These are phyloP conservation scores for Thymelicus acteon DNA, from an alignment of 2,888 invertebrate genomes.

Conservation along the genomic window DNA sequence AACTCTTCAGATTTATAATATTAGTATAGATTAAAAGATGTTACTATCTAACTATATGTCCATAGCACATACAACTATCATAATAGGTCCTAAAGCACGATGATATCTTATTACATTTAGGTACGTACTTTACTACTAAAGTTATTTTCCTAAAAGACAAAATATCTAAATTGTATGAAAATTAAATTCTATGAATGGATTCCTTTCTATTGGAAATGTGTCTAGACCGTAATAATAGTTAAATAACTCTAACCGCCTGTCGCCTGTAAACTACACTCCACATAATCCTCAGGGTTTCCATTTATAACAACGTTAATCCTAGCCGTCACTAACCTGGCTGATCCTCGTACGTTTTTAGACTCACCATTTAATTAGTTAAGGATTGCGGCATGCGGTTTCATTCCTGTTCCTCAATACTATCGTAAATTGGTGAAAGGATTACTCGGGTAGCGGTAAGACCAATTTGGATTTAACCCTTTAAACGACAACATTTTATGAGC, in stretches of 20 bases:
- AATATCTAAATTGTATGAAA: too few species aligned
- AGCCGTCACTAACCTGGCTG: conserved; percentile 54
- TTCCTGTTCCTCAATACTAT: conserved; percentile 36
- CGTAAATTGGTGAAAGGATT: conserved; percentile 34
- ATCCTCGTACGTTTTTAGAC: conserved; percentile 56
- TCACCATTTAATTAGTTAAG: conserved; percentile 43
- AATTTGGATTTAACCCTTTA: conserved; percentile 25
- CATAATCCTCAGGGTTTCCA: conserved; percentile 49
- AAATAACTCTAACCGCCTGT: neutral
- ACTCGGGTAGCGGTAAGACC: conserved; percentile 16
- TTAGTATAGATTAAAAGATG: too few species aligned
- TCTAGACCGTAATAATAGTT: too few species aligned
- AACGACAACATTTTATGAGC: conserved; percentile 13
- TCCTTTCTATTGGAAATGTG: too few species aligned
- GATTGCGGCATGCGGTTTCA: conserved; percentile 38
- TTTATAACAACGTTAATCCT: conserved; percentile 61
- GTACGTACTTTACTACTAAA: too few species aligned
- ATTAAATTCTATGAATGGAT: too few species aligned
- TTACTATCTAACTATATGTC: too few species aligned
- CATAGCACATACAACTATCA: too few species aligned
- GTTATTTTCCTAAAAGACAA: too few species aligned
- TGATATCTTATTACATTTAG: too few species aligned
- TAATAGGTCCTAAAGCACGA: too few species aligned
- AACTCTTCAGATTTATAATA: too few species aligned
- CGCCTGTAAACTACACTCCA: conserved; percentile 15